Conservation (phyloP, 2,113 vertebrate genomes). For the Nyctereutes procyonoides region DNA sequence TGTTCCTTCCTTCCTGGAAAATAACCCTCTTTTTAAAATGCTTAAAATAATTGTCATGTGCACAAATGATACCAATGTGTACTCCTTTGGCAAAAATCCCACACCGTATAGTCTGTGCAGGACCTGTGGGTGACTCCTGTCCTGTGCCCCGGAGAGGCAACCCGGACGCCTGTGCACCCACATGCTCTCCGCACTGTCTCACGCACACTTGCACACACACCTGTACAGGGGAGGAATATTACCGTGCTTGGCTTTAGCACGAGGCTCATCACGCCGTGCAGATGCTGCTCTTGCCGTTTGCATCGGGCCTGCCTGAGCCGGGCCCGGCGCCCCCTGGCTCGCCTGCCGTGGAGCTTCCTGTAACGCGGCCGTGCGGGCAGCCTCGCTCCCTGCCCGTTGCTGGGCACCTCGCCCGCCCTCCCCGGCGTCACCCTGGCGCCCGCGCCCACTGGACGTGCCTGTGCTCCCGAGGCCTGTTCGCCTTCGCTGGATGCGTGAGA, state of each 20-base stretch:
- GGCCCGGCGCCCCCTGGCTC: too few relatives aligned
- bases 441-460: background rate
- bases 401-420: too few relatives aligned
- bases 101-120: background rate
- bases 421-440: too few relatives aligned
- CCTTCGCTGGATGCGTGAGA: background rate
- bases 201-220: background rate
- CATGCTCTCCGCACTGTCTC: background rate
- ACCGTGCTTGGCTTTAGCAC: background rate
- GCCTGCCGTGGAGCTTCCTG: too few relatives aligned
- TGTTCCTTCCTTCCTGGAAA: background rate
- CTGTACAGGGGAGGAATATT: background rate
- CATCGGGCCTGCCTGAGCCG: too few relatives aligned
- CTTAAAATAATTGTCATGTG: background rate
- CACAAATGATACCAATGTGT: background rate
- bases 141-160: background rate
- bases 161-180: background rate
- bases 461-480: rapidly evolving
- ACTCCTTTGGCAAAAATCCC: background rate
- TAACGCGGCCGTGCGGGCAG: too few relatives aligned
- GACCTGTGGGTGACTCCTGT: background rate
- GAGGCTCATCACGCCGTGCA: background rate
- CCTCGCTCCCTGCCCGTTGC: too few relatives aligned
- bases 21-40: background rate
- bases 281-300: background rate